These are phyloP conservation scores for Peromyscus leucopus DNA, from an alignment of 2,113 vertebrate species.

Conservation along the genomic window DNA sequence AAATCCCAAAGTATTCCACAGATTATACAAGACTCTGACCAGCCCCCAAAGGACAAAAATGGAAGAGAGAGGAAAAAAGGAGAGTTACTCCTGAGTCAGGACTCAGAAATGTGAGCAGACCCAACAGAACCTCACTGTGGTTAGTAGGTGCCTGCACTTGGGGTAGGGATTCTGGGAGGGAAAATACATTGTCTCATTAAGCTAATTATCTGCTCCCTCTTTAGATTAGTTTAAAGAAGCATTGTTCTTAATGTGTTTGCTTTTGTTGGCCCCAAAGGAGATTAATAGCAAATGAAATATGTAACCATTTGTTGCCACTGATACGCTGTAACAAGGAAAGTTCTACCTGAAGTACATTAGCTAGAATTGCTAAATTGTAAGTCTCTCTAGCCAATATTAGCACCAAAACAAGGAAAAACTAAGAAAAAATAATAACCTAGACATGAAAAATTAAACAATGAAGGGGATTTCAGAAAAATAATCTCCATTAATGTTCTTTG, in stretches of 20 bases:
- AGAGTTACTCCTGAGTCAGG: not conserved
- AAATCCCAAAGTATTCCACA: not conserved
- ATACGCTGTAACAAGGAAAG: not conserved
- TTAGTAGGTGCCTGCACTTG: not conserved
- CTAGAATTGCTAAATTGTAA: not conserved
- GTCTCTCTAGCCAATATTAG: not conserved
- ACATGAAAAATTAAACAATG: not conserved
- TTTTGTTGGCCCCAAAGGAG: conserved; percentile 1
- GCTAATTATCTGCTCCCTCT: not conserved
- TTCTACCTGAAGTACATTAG: not conserved
- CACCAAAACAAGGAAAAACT: not conserved
- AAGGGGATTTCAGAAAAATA: not conserved
- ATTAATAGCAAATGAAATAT: not conserved
- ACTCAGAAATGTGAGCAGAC: no score
- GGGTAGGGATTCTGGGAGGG: not conserved
- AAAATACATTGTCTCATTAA: not conserved
- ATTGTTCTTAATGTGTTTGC: not conserved
- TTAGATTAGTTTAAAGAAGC: not conserved
- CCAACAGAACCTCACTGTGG: no score
- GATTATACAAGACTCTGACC: not conserved
- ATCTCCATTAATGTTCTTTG: not conserved
- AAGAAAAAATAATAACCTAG: not conserved
- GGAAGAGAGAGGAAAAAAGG: no score
- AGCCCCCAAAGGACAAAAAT: not conserved
- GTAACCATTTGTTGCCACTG: not conserved